These are phyloP conservation scores for Epinotia ramella DNA, from an alignment of 2,888 invertebrate species.

Conservation along the genomic window DNA sequence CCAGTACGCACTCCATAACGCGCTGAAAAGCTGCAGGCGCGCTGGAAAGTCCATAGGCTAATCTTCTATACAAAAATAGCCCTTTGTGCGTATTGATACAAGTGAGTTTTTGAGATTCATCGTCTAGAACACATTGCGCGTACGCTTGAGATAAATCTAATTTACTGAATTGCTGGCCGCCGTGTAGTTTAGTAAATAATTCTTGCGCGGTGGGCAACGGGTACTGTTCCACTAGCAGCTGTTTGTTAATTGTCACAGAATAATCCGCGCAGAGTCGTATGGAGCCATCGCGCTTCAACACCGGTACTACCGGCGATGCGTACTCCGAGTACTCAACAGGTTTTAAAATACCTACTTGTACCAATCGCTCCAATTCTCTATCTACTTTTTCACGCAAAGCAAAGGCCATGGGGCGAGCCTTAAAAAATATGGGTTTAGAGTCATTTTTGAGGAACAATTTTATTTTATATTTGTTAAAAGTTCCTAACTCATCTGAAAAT, in stretches of 20 bases:
- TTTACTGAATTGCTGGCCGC: slow-evolving; percentile 41
- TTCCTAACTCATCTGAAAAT: slow-evolving; percentile 33
- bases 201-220: slow-evolving; percentile 43
- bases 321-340: no score
- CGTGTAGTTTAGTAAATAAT: slow-evolving; percentile 36
- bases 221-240: slow-evolving; percentile 33
- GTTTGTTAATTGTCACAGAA: slow-evolving; percentile 36
- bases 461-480: slow-evolving; percentile 44
- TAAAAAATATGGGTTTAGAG: no score
- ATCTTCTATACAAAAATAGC: slow-evolving; percentile 38
- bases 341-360: slow-evolving; percentile 41
- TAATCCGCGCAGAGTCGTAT: slow-evolving; percentile 5
- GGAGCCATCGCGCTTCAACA: slow-evolving; percentile 12
- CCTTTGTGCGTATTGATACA: slow-evolving; percentile 39
- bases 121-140: slow-evolving; percentile 36
- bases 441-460: slow-evolving; percentile 35
- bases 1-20: slow-evolving; percentile 28
- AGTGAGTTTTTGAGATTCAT: slow-evolving; percentile 42
- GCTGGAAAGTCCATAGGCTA: slow-evolving; percentile 42
- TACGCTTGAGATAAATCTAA: slow-evolving; percentile 39
- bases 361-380: slow-evolving; percentile 48
- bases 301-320: no score
- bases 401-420: no score
- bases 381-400: background rate
- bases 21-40: slow-evolving; percentile 46